Evolutionary conservation across 1,140 invertebrate species (phyloP), one percentile per base, ranked within the genome.

Genomic region (Drosophila pachea): DNA sequence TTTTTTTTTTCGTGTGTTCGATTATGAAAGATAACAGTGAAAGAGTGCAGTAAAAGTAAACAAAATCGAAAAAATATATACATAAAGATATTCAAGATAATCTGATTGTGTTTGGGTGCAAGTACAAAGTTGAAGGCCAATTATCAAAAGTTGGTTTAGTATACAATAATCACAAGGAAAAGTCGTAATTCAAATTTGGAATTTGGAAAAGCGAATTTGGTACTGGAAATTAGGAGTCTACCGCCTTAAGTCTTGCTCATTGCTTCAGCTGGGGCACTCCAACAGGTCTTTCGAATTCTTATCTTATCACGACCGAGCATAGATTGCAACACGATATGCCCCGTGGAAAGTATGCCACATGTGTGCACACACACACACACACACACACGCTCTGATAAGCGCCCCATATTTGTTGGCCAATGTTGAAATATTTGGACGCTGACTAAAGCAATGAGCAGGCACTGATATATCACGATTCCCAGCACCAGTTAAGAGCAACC

Each of bases 301-400:
- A 86, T 86, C 81, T 86, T 86, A 86, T 86, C 81, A 60, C 67
- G n/a, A 81, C 60, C 67, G n/a, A 81, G 77, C 81, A 86, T 86
- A 84, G 81, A 84, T 84, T 73, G 38, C 68, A 86, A 76, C 81
- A 74, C 61, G 76, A 86, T 86, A 76, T 12, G 65, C 31, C 33
- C 35, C 32, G 33, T 56, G 64, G 64, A 76, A 81, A 66, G 43
- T 64, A 67, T 78, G 76, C 64, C 75, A 69, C 58, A 36, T n/a
- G n/a, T n/a, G n/a, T n/a, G n/a, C 35, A 54, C 35, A 4, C n/a
- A 2, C 22, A 22, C 22, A 22, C 22, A 22, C 22, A 22, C 22
- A 22, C 22, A 22, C 22, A 22, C 22, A 22, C 22, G 22, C 22
- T 22, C 22, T 1, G 16, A 82, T 82, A 83, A 82, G 72, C 58